Evolutionary conservation across 53 echinoderm and acorn worm genomes (phyloP).

Genomic region (Holothuria leucospilota): DNA sequence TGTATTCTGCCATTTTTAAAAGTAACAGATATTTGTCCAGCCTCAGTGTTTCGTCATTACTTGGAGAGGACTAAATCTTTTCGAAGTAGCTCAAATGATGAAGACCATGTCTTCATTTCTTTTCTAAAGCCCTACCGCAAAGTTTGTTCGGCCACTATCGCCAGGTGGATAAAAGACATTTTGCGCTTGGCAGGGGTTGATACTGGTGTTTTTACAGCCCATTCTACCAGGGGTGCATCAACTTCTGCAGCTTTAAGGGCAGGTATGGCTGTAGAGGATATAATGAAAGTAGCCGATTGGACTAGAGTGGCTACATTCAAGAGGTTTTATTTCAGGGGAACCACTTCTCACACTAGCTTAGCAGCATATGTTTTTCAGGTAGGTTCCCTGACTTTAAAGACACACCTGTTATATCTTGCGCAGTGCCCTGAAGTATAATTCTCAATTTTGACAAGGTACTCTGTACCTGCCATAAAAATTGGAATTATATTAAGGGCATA

Average conservation of each 20-base stretch:
- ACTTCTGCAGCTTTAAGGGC: constrained; percentile 34
- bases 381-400: no score
- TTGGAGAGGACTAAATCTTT: not conserved
- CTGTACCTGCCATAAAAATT: constrained; percentile 42
- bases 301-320: constrained; percentile 44
- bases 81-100: not conserved
- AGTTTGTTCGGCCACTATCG: no score
- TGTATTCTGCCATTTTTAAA: not conserved
- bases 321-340: no score
- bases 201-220: no score
- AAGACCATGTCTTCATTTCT: constrained; percentile 5
- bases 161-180: no score
- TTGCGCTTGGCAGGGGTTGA: no score
- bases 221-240: not conserved
- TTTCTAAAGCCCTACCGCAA: no score
- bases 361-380: not conserved
- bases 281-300: constrained; percentile 46
- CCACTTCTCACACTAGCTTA: not conserved
- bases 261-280: constrained; percentile 42
- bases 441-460: constrained; percentile 3
- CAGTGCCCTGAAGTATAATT: not conserved
- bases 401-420: constrained; percentile 48
- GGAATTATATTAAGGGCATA: constrained; percentile 40
- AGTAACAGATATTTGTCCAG: not conserved
- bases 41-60: not conserved